These are phyloP conservation scores for Gila robusta DNA, from an alignment of 2,797 vertebrate species.

Conservation along the genomic window DNA sequence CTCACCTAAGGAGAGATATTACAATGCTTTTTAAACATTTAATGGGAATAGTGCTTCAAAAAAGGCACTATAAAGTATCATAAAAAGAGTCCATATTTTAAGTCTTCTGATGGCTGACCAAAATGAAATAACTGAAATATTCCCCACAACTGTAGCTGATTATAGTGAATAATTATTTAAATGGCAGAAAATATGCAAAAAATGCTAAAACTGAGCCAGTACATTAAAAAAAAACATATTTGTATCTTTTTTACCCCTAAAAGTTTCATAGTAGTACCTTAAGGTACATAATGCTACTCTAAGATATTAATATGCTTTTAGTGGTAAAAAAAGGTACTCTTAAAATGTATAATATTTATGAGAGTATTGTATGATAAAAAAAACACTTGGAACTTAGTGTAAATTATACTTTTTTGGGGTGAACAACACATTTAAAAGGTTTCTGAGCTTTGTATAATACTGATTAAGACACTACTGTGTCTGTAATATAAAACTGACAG, in stretches of 20 bases:
- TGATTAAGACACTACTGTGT: neutral
- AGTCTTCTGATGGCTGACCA: neutral
- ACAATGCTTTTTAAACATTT: too few species aligned
- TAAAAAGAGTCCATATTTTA: neutral
- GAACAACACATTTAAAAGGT: neutral
- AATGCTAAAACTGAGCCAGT: neutral
- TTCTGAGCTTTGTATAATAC: neutral
- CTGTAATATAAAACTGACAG: constrained; percentile 9
- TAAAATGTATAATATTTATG: neutral
- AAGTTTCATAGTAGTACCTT: neutral
- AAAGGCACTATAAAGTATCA: neutral
- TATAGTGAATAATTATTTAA: too few species aligned
- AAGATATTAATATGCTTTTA: too few species aligned
- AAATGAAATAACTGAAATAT: neutral
- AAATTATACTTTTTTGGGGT: neutral
- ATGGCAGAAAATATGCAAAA: too few species aligned
- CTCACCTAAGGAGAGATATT: neutral
- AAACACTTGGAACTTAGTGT: neutral
- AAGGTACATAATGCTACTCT: too few species aligned
- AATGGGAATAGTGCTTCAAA: neutral
- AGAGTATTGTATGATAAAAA: neutral
- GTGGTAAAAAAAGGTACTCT: neutral
- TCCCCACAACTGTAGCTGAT: neutral
- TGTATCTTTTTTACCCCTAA: neutral
- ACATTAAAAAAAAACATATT: neutral